These are phyloP conservation scores for Silurus glanis DNA, from an alignment of 2,113 vertebrate species.

Conservation along the genomic window DNA sequence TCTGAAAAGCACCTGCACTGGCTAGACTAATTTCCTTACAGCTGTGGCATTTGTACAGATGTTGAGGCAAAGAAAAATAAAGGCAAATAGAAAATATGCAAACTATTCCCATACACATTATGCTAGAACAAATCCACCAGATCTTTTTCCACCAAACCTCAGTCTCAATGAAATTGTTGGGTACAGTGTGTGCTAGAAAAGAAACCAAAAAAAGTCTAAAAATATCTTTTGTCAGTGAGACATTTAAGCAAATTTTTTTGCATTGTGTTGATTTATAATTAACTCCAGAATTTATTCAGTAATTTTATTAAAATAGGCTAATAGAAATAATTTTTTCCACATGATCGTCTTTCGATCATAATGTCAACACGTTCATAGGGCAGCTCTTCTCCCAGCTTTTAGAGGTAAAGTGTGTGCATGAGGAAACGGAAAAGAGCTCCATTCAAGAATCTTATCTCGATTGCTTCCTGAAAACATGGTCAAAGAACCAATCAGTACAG, in stretches of 20 bases:
- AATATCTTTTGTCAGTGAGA: background rate
- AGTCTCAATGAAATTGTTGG: slow-evolving; percentile 26
- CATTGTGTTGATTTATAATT: background rate
- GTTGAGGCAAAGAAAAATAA: slow-evolving; percentile 52
- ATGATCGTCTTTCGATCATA: slow-evolving; percentile 59
- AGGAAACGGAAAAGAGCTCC: slow-evolving; percentile 68
- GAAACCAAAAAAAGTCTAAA: slow-evolving; percentile 17
- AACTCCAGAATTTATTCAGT: background rate
- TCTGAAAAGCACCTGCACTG: slow-evolving; percentile 53
- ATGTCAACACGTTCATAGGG: slow-evolving; percentile 67
- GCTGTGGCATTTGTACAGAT: slow-evolving; percentile 60
- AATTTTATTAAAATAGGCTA: background rate
- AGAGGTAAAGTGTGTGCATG: slow-evolving; percentile 62
- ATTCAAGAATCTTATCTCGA: slow-evolving; percentile 77
- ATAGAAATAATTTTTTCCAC: slow-evolving; percentile 52
- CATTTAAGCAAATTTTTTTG: too few relatives aligned
- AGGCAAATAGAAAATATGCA: slow-evolving; percentile 48
- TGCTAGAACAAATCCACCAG: slow-evolving; percentile 32
- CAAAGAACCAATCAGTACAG: slow-evolving; percentile 62
- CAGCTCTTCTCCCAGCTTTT: slow-evolving; percentile 73
- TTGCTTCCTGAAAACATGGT: slow-evolving; percentile 81
- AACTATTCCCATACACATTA: slow-evolving; percentile 32
- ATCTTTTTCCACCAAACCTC: slow-evolving; percentile 26
- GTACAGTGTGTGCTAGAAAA: slow-evolving; percentile 14
- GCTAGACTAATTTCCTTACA: slow-evolving; percentile 57